phyloP scores from a whole-genome alignment of 2,888 invertebrate species.

The Diaperis boleti region DNA sequence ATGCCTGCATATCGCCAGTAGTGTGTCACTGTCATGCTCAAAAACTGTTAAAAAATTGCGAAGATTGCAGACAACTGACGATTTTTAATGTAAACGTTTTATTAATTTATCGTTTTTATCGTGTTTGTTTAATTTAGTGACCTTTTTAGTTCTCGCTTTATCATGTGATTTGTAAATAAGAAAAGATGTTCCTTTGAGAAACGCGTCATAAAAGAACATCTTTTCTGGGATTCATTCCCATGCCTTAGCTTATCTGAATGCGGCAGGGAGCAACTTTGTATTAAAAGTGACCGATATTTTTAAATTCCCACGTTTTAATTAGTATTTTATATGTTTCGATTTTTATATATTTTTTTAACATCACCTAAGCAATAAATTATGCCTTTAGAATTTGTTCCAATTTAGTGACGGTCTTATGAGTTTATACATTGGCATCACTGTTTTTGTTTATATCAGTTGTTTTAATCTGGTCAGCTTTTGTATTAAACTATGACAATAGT shows the following conservation, averaged over 20 bases:
- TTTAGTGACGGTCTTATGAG: conserved; percentile 21
- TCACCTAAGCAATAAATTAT: conserved; percentile 29
- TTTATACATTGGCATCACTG: conserved; percentile 18
- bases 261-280: conserved; percentile 47
- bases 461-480: conserved; percentile 33
- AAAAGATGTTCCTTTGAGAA: conserved; percentile 33
- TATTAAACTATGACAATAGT: conserved; percentile 43
- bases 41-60: conserved; percentile 53
- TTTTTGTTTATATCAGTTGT: conserved; percentile 14
- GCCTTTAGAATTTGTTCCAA: conserved; percentile 22
- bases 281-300: conserved; percentile 24
- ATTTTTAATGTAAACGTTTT: conserved; percentile 23
- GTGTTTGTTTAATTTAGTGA: conserved; percentile 32
- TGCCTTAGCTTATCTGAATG: conserved; percentile 49
- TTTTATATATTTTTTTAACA: conserved; percentile 26
- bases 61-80: conserved; percentile 47
- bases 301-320: background rate
- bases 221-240: conserved; percentile 43
- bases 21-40: conserved; percentile 56
- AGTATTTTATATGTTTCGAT: conserved; percentile 19
- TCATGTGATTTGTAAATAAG: conserved; percentile 33
- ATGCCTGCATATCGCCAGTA: conserved; percentile 64
- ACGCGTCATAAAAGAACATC: conserved; percentile 26
- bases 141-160: conserved; percentile 22
- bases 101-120: conserved; percentile 31